Conservation (phyloP, 1,140 invertebrate species). For the Drosophila elegans region DNA sequence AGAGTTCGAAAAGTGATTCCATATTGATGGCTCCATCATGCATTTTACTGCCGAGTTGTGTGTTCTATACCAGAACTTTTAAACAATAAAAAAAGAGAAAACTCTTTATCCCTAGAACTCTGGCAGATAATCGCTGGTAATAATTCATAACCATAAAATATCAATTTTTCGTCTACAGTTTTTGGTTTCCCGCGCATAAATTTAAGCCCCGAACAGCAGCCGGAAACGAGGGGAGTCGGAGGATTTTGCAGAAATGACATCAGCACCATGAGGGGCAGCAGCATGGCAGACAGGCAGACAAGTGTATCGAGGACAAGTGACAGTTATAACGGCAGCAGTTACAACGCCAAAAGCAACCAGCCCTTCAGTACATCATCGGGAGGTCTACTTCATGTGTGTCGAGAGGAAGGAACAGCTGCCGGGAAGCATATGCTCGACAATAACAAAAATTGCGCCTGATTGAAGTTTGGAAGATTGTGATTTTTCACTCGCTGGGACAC, state of each 20-base stretch:
- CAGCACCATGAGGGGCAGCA: slow-evolving; percentile 20
- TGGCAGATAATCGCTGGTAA: slow-evolving; percentile 70
- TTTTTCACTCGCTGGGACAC: slow-evolving; percentile 39
- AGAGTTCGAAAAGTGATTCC: slow-evolving; percentile 24
- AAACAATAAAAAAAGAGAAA: slow-evolving; percentile 18
- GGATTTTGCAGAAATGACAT: slow-evolving; percentile 39
- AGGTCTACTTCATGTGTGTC: slow-evolving; percentile 18
- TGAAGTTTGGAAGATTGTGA: slow-evolving; percentile 63
- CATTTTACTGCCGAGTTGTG: slow-evolving; percentile 19
- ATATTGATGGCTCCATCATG: slow-evolving; percentile 21
- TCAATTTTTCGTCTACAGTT: slow-evolving; percentile 76
- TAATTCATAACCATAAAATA: slow-evolving; percentile 83
- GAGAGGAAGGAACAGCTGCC: slow-evolving; percentile 27
- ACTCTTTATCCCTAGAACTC: slow-evolving; percentile 47
- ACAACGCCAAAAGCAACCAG: slow-evolving; percentile 45
- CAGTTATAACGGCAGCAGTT: slow-evolving; percentile 51
- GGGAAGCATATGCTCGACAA: slow-evolving; percentile 57
- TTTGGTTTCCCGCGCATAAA: slow-evolving; percentile 57
- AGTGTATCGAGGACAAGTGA: slow-evolving; percentile 69
- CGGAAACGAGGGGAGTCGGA: slow-evolving; percentile 16
- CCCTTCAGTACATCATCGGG: slow-evolving; percentile 41
- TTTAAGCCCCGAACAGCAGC: slow-evolving; percentile 55
- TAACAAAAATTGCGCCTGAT: slow-evolving; percentile 77
- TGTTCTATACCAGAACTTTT: slow-evolving; percentile 9
- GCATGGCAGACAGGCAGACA: slow-evolving; percentile 49